phyloP scores from a whole-genome alignment of 30 jellyfish, hydroid and myxozoan genomes.

The Catostylus mosaicus region DNA sequence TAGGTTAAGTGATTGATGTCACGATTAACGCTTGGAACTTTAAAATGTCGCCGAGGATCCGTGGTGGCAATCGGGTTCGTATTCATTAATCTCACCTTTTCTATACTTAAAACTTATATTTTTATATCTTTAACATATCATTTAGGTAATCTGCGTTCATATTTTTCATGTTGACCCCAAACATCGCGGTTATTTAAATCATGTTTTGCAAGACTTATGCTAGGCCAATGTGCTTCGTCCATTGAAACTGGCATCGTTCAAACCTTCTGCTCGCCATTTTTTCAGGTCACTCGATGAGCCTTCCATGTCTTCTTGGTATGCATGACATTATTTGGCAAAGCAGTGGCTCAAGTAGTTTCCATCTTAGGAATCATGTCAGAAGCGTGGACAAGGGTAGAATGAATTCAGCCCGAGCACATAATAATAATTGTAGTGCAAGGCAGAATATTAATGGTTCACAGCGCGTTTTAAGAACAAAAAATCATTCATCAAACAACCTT shows the following conservation, averaged over 20 bases:
- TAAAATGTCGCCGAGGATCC: constrained; percentile 46
- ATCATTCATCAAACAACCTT: constrained; percentile 42
- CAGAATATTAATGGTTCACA: constrained; percentile 25
- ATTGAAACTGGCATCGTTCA: neutral
- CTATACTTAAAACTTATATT: neutral
- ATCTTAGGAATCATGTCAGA: constrained; percentile 69
- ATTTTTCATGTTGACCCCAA: neutral
- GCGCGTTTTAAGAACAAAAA: constrained; percentile 40
- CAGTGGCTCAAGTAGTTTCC: constrained; percentile 70
- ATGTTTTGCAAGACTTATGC: neutral
- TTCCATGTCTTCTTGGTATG: constrained; percentile 98
- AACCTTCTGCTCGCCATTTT: neutral
- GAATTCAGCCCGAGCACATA: constrained; percentile 42
- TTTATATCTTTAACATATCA: neutral
- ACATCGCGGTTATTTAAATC: neutral
- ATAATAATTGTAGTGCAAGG: constrained; percentile 5
- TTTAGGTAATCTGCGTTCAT: neutral
- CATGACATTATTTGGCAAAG: constrained; percentile 93
- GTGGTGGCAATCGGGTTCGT: constrained; percentile 58
- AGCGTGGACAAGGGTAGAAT: constrained; percentile 51
- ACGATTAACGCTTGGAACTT: constrained; percentile 34
- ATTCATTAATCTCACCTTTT: constrained; percentile 7
- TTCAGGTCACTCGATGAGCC: constrained; percentile 86
- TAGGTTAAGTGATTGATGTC: constrained; percentile 16
- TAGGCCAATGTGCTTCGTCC: constrained; percentile 35